phyloP scores from a whole-genome alignment of 2,113 vertebrate genomes.

The Protomyctophum bolini region DNA sequence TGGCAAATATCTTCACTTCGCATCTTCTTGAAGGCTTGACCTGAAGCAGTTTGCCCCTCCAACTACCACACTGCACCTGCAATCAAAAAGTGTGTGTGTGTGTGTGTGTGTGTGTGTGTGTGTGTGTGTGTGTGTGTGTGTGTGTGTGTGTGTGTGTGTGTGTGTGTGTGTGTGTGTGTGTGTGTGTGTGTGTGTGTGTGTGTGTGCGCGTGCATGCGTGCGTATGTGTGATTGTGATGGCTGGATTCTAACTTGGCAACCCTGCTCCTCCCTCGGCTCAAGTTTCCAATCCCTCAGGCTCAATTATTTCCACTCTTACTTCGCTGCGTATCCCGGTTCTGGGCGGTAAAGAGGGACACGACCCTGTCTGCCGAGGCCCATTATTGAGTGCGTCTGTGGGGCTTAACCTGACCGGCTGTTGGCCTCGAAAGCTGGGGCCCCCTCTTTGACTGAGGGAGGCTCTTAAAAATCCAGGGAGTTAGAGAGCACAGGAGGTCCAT shows the following conservation, averaged over 20 bases:
- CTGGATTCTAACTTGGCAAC: slow-evolving; percentile 41
- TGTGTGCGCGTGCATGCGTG: too few species aligned
- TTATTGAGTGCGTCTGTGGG: slow-evolving; percentile 57
- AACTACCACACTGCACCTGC: background rate
- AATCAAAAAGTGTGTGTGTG: too few species aligned
- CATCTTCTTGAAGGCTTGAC: background rate
- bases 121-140: too few species aligned
- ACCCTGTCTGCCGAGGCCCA: slow-evolving; percentile 37
- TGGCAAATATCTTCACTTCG: background rate
- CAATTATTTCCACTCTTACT: background rate
- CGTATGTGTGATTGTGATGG: slow-evolving; percentile 1
- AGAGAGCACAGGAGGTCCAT: slow-evolving; percentile 45
- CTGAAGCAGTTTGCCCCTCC: background rate
- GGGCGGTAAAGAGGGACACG: slow-evolving; percentile 49
- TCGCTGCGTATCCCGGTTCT: slow-evolving; percentile 20
- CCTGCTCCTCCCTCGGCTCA: slow-evolving; percentile 30
- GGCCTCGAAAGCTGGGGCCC: slow-evolving; percentile 44
- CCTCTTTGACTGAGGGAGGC: slow-evolving; percentile 46
- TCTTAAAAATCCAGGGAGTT: slow-evolving; percentile 58
- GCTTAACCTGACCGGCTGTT: slow-evolving; percentile 17
- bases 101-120: too few species aligned
- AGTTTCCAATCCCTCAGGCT: slow-evolving; percentile 34
- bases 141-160: too few species aligned
- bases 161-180: too few species aligned
- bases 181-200: too few species aligned